Base-by-base conservation (phyloP, 2,797 vertebrate genomes). In the Poeciliopsis paucimaculata region DNA sequence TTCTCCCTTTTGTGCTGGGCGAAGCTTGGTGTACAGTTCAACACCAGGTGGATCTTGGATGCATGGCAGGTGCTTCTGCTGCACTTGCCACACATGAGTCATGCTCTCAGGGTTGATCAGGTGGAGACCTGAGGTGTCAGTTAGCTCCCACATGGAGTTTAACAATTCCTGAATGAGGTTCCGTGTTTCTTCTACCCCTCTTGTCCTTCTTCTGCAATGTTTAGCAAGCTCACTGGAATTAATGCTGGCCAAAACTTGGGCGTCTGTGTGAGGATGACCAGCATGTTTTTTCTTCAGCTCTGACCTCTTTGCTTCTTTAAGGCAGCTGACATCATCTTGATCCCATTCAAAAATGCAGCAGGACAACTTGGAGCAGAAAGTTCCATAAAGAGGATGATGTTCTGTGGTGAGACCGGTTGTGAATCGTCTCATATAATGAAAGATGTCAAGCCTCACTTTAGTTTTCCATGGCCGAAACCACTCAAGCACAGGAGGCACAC, bases 291-390 rank as follows among this genome's bases (percentile, higher is more conserved):
- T 49, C 53, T 57, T 57, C 53, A 57, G 53, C 53, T 57, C 53
- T n/a, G 53, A 57, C 9, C 53, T 57, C 53, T n/a, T n/a, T 12
- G 53, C 26, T 26, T 57, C 26, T n/a, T 57, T 12, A 12, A 55
- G 53, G 23, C 53, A 57, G 53, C 26, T 57, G 26, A n/a, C 26
- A 12, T 57, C 9, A 57, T n/a, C 26, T 57, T 28, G 26, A 57
- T 4, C 10, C 11, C 10, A 57, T 28, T n/a, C 9, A 55, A 55
- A n/a, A 55, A 11, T 55, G 9, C 26, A 49, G 47, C 18, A 26
- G 62, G 46, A 77, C 46, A 70, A 10, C 20, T 77, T 77, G 20
- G 46, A 64, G 57, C 74, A 76, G 13, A 46, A 46, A 46, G 45
- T 46, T 46, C 4, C 13, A 16, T 46, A 46, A 46, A 46, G 45